Evolutionary conservation across 2,113 vertebrate species (phyloP).

Genomic region (Peromyscus maniculatus): DNA sequence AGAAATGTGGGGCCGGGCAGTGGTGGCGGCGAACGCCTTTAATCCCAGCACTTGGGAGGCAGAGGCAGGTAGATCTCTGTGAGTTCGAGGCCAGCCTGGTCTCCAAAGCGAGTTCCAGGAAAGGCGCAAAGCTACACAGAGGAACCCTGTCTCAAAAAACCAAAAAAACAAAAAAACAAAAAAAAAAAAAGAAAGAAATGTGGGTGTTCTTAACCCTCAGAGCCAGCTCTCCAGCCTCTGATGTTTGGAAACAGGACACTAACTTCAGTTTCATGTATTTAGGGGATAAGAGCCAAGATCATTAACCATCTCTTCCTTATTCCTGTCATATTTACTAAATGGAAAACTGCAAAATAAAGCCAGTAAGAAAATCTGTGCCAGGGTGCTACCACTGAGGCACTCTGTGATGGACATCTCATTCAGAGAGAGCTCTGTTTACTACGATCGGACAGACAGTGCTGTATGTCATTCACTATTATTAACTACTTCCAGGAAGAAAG

Average conservation of each 20-base stretch:
- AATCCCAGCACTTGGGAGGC: no score
- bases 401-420: background rate
- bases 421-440: background rate
- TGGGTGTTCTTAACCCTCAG: background rate
- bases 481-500: conserved; percentile 20
- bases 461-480: background rate
- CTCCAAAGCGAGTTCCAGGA: no score
- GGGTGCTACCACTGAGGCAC: background rate
- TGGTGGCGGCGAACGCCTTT: no score
- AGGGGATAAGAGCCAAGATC: background rate
- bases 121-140: no score
- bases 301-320: background rate
- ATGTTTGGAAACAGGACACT: background rate
- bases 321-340: background rate
- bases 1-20: background rate
- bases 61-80: no score
- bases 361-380: background rate
- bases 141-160: no score
- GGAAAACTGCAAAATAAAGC: conserved; percentile 12
- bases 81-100: no score
- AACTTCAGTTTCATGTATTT: background rate
- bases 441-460: background rate
- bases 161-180: no score
- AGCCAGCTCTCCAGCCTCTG: background rate
- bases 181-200: background rate